Base-by-base conservation (phyloP, 2,888 invertebrate genomes). In the Agrypnus murinus region DNA sequence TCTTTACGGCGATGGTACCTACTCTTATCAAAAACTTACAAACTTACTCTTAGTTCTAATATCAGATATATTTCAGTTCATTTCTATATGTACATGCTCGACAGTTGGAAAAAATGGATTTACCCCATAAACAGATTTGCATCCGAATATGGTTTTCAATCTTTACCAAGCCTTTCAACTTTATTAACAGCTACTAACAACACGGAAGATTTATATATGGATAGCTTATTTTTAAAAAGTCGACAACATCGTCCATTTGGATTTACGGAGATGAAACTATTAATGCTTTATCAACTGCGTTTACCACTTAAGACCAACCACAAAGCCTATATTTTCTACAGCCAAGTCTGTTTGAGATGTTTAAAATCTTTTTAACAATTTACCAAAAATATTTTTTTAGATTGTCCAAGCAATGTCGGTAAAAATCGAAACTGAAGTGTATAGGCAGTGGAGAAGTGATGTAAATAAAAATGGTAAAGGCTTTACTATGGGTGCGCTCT, bases 131-230 rank as follows among this genome's bases (percentile, higher is more conserved):
- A 97, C 0, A 89, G 99, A 78, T 98, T 99, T 85, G 92, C 93
- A 2, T 98, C 99, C 0, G 99, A 99, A 85, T 99, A 96, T 82
- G 99, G 99, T 0, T 93, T 95, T 76, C 98, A 99, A 85, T 94
- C 97, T 0, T 87, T 95, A 74, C 97, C 98, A 0, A 92, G 93
- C 0, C 83, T 92, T 14, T 86, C 87, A 40, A 91, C 95, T 0
- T 88, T 95, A 85, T 82, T 86, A 48, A 88, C 89, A 12, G 92
- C 91, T 0, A 87, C 90, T 0, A 86, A 86, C 12, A 83, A 85
- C 3, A 78, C 81, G 1, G 84, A 71, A 10, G 90, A 92, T 82
- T 87, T 91, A 31, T 77, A 81, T 10, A 75, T 89, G 7, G 79
- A 85, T 0, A 91, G 92, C 62, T 82, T 87, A 0, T 92, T 94